Percentiles rank a stretch among this genome's conserved stretches.
These are phyloP conservation scores for Albula goreensis DNA, from an alignment of 2,113 vertebrate species.

Conservation along the genomic window DNA sequence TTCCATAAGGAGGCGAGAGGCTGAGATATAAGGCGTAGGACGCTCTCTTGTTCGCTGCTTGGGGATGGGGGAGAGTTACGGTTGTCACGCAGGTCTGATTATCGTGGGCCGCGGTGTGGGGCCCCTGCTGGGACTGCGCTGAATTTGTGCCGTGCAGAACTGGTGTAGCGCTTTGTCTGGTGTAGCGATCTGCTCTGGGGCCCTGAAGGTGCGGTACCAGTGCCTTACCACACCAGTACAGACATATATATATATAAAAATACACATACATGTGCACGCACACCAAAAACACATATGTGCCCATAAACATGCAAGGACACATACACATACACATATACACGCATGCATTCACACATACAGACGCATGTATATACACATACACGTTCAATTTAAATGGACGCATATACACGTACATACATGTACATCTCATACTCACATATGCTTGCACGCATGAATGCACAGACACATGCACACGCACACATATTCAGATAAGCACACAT, in stretches of 20 bases:
- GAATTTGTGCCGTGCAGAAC: not conserved
- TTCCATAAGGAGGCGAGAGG: not conserved
- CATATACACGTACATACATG: constrained; percentile 30
- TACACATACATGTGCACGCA: not conserved
- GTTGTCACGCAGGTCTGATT: constrained; percentile 55
- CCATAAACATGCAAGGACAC: not conserved
- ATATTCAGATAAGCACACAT: too few species aligned
- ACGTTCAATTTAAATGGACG: not conserved
- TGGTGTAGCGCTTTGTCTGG: not conserved
- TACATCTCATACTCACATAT: constrained; percentile 40
- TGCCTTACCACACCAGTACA: not conserved
- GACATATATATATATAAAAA: not conserved
- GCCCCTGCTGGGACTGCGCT: not conserved
- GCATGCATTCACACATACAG: not conserved
- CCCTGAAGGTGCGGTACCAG: not conserved
- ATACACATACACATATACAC: not conserved
- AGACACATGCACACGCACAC: too few species aligned
- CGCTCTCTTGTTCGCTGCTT: constrained; percentile 43
- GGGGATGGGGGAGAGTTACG: constrained; percentile 56
- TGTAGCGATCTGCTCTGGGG: not conserved
- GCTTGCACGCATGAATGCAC: constrained; percentile 3
- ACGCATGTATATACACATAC: not conserved
- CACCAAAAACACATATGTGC: too few species aligned
- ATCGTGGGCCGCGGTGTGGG: constrained; percentile 60
- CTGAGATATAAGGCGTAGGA: not conserved